A percentile compares a stretch with the other conserved stretches of the same genome.
phyloP scores from a whole-genome alignment of 2,888 invertebrate species.

The Onthophagus sagittarius region DNA sequence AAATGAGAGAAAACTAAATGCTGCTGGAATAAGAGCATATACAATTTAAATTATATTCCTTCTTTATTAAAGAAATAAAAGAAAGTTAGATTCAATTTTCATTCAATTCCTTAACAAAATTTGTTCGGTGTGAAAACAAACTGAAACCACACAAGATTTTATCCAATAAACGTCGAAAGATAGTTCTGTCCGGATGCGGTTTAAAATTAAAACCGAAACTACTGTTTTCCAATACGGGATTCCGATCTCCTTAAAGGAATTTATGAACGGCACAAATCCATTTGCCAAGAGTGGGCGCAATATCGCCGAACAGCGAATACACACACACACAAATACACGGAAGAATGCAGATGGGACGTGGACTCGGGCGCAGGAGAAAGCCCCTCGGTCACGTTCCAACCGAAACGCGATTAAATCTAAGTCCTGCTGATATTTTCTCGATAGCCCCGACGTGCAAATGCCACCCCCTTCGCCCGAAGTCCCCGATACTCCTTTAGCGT shows the following conservation, averaged over 20 bases:
- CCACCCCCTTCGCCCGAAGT: background rate
- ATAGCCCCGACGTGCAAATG: background rate
- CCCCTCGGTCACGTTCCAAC: background rate
- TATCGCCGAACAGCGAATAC: background rate
- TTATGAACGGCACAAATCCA: background rate
- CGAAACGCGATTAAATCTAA: background rate
- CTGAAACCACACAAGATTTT: background rate
- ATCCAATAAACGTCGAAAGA: background rate
- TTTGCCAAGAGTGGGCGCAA: background rate
- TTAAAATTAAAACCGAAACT: background rate
- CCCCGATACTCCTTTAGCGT: background rate
- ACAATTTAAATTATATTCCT: no score
- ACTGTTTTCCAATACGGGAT: background rate
- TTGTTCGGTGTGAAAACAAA: no score
- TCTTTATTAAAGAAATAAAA: no score
- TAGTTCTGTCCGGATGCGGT: background rate
- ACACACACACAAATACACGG: background rate
- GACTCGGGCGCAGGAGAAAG: background rate
- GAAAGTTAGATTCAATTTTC: no score
- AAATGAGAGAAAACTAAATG: no score
- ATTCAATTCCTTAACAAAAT: no score
- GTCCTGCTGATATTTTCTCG: background rate
- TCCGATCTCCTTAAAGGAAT: background rate
- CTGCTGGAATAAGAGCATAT: no score
- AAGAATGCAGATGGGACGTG: background rate